phyloP scores from a whole-genome alignment of 2,113 vertebrate species.

The Parotia lawesii region DNA sequence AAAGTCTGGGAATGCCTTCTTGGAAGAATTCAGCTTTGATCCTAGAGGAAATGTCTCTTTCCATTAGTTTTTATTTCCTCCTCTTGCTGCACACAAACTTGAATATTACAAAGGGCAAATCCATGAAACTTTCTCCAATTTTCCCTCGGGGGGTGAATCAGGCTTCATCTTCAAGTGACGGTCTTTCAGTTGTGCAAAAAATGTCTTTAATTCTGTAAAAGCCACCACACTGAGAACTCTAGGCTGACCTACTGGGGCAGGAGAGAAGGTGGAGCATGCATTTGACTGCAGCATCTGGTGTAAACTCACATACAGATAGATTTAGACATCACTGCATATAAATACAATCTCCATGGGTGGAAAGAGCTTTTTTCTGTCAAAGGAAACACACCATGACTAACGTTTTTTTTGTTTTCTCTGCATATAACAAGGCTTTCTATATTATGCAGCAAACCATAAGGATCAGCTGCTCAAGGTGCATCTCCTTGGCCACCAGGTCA shows the following conservation, averaged over 20 bases:
- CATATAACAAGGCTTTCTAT: neutral
- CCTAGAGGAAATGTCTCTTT: neutral
- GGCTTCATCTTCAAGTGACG: neutral
- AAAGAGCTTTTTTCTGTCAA: neutral
- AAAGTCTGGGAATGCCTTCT: neutral
- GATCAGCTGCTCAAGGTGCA: neutral
- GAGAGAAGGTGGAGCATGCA: neutral
- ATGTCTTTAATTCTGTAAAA: neutral
- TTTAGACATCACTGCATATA: neutral
- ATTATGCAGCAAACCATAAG: neutral
- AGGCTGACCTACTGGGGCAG: neutral
- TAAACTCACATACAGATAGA: neutral
- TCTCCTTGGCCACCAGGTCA: neutral
- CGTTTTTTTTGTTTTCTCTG: neutral
- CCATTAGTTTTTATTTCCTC: constrained; percentile 17
- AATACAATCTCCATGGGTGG: neutral
- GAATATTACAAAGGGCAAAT: constrained; percentile 2
- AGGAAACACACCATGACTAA: neutral
- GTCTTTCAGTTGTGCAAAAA: neutral
- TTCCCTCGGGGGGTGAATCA: neutral
- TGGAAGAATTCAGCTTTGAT: neutral
- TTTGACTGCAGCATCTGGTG: neutral
- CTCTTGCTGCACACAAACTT: neutral
- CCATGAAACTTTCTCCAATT: neutral
- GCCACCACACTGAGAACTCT: neutral